Evolutionary conservation across 2,888 invertebrate species (phyloP).

Genomic region (Sphinx pinastri): DNA sequence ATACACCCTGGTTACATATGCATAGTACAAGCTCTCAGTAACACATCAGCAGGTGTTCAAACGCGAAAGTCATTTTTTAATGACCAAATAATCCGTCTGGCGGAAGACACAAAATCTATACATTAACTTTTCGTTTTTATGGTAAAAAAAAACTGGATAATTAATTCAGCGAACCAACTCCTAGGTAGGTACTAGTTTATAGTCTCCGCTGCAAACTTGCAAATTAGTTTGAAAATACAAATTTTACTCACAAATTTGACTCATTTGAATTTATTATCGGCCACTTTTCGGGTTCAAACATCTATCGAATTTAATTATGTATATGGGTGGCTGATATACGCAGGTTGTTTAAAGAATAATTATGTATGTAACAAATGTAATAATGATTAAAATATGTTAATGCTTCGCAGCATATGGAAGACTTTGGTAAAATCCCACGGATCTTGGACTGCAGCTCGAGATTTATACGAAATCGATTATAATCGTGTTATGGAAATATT

Average conservation of each 20-base stretch:
- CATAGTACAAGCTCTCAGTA: too few relatives aligned
- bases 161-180: constrained; percentile 8
- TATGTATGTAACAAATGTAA: constrained; percentile 21
- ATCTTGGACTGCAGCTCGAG: neutral
- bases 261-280: constrained; percentile 31
- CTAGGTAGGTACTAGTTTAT: constrained; percentile 16
- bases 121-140: neutral
- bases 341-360: constrained; percentile 3
- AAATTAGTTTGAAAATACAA: constrained; percentile 29
- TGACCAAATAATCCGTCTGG: neutral
- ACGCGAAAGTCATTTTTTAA: neutral
- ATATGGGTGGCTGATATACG: constrained; percentile 17
- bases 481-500: neutral
- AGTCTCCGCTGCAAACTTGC: constrained; percentile 27
- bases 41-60: neutral
- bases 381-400: constrained; percentile 9
- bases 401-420: neutral
- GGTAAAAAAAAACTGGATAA: constrained; percentile 3
- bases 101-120: neutral
- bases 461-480: neutral
- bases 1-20: too few relatives aligned
- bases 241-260: constrained; percentile 30
- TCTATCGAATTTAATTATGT: constrained; percentile 30
- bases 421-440: constrained; percentile 8
- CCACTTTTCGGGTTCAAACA: constrained; percentile 27